These are phyloP conservation scores for Brachypodius melanocephalos DNA, from an alignment of 2,113 vertebrate species.

Conservation along the genomic window DNA sequence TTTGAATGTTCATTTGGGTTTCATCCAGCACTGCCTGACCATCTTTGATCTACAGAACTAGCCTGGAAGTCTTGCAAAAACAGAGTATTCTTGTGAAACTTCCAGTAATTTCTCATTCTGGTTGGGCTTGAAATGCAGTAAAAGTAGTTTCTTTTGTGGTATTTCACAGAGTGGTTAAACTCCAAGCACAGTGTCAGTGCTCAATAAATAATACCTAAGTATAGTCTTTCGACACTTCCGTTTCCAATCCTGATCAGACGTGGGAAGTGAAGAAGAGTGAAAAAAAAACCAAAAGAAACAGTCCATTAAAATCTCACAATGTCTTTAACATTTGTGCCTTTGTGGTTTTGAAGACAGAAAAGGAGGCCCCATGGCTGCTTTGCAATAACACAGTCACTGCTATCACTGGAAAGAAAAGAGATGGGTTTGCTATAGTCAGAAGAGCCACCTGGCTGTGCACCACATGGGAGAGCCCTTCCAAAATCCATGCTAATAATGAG, in stretches of 20 bases:
- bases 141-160: slow-evolving; percentile 18
- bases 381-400: not conserved
- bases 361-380: not conserved
- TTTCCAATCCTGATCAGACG: slow-evolving; percentile 3
- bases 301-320: not conserved
- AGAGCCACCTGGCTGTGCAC: not conserved
- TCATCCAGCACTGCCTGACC: not conserved
- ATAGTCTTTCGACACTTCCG: slow-evolving; percentile 4
- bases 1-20: not conserved
- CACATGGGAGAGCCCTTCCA: not conserved
- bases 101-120: slow-evolving; percentile 37
- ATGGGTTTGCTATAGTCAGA: not conserved
- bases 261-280: not conserved
- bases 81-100: slow-evolving; percentile 38
- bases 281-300: not conserved
- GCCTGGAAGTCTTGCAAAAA: slow-evolving; percentile 21
- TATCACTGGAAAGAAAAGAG: not conserved
- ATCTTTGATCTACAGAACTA: slow-evolving; percentile 27
- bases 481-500: not conserved
- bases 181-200: not conserved
- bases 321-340: not conserved
- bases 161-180: slow-evolving; percentile 13
- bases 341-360: not conserved
- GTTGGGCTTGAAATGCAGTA: not conserved
- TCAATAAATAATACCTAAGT: slow-evolving; percentile 35